Conservation (phyloP, 2,888 invertebrate species). For the Eristalinus aeneus region DNA sequence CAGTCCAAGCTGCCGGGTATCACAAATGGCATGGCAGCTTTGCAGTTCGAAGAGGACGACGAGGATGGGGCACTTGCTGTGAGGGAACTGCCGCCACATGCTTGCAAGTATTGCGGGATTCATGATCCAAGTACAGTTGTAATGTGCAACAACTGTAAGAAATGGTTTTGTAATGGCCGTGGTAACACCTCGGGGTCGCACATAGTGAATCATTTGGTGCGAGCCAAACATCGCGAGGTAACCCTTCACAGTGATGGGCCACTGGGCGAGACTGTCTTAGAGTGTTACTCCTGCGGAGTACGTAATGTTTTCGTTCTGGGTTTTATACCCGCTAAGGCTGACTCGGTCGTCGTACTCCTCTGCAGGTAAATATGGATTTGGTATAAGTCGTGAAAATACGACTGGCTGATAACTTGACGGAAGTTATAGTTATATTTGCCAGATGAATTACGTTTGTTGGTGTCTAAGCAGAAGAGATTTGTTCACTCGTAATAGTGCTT, state of each 20-base stretch:
- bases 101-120: conserved; percentile 99
- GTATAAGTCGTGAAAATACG: background rate
- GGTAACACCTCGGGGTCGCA: conserved; percentile 99
- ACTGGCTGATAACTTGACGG: background rate
- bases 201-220: conserved; percentile 98
- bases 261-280: conserved; percentile 97
- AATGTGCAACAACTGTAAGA: conserved; percentile 98
- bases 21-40: conserved; percentile 89
- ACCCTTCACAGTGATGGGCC: conserved; percentile 98
- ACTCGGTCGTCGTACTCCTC: conserved; percentile 97
- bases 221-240: conserved; percentile 99
- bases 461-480: background rate
- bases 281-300: conserved; percentile 99
- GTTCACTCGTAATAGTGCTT: background rate
- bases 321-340: conserved; percentile 99
- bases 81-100: conserved; percentile 95
- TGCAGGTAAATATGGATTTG: conserved; percentile 85
- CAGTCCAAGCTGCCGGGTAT: conserved; percentile 85
- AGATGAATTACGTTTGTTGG: too few species aligned
- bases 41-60: conserved; percentile 97
- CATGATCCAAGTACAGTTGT: conserved; percentile 98
- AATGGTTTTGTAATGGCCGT: conserved; percentile 99
- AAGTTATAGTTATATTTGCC: background rate
- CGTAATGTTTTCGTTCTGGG: conserved; percentile 99
- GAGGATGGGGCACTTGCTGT: conserved; percentile 93